A percentile compares a stretch with the other conserved stretches of the same genome.
These are phyloP conservation scores for Gasterosteus nipponicus DNA, from an alignment of 2,113 vertebrate species.

Conservation along the genomic window DNA sequence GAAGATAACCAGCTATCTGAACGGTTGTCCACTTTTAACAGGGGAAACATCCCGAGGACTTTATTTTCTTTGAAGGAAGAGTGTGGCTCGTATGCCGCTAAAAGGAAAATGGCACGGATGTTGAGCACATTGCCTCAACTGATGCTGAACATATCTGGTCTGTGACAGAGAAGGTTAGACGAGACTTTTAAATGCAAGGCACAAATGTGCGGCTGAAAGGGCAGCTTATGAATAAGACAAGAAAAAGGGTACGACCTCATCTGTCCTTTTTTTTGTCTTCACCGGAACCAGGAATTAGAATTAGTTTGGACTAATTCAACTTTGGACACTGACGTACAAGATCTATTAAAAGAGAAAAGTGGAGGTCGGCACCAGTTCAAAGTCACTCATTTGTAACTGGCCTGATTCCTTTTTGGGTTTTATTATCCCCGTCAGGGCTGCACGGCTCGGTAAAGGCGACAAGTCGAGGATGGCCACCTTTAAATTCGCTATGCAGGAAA, in stretches of 20 bases:
- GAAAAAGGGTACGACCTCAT: constrained; percentile 53
- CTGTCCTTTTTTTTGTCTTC: neutral
- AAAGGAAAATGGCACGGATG: constrained; percentile 26
- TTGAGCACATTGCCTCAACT: constrained; percentile 11
- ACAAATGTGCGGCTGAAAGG: constrained; percentile 53
- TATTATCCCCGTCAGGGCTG: neutral
- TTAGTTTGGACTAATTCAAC: constrained; percentile 47
- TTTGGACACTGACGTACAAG: constrained; percentile 13
- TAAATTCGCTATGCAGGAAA: constrained; percentile 41
- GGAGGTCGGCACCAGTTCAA: constrained; percentile 27
- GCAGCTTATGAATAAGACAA: constrained; percentile 62
- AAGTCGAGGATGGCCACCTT: constrained; percentile 25
- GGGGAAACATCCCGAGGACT: constrained; percentile 12
- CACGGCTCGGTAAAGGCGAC: constrained; percentile 3
- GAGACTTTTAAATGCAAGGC: constrained; percentile 54
- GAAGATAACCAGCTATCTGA: constrained; percentile 14
- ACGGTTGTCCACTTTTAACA: constrained; percentile 8
- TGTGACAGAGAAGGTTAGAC: constrained; percentile 56
- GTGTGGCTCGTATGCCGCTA: constrained; percentile 3
- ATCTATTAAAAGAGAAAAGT: constrained; percentile 40
- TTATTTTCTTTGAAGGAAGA: neutral
- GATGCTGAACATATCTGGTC: constrained; percentile 25
- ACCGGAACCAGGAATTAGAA: constrained; percentile 42
- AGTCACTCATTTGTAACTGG: constrained; percentile 27
- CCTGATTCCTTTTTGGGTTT: neutral